Base-by-base conservation (phyloP, 2,888 invertebrate species). In the Neoitamus cyanurus region DNA sequence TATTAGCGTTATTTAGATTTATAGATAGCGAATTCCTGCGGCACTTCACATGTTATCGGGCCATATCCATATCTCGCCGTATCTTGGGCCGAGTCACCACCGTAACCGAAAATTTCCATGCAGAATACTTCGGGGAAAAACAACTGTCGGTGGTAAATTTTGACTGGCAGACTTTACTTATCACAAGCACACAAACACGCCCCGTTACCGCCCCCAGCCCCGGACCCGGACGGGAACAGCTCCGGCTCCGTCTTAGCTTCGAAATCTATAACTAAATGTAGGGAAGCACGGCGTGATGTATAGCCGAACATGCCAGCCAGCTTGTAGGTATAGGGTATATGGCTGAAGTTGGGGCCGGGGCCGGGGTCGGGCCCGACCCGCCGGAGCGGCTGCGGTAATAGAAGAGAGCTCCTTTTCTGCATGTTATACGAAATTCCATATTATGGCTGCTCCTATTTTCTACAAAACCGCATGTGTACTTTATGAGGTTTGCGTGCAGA, bases 401-500 rank as follows among this genome's bases (percentile, higher is more conserved):
- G 73, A 15, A 37, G 70, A 75, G 36, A 82, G 69, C 37, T 82
- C 69, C 82, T 69, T 36, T 82, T 82, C 82, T 69, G 82, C 82
- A 82, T 69, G 82, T 82, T 82, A 20, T 69, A 69, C 82, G 34
- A 82, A 82, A 82, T 82, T 82, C 69, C 82, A 82, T 69, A 82
- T 82, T 83, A 83, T 83, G 83, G 83, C 58, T 73, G 72, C 75
- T 83, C 75, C 72, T 46, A 83, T 75, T 83, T 75, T 83, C 75
- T 37, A 83, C 83, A 83, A 83, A 84, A 84, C 73, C 77, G 83
- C 75, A 77, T 83, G 83, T 85, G 83, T 68, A 85, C 75, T 77
- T 85, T 85, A 85, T 85, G 83, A 83, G 77, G 85, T 77, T 85
- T 85, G 85, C 85, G 85, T 85, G 85, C 83, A 83, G 75, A 83